Percentiles rank a stretch among this genome's conserved stretches.
Evolutionary conservation across 2,888 invertebrate species (phyloP).

Genomic region (Chrysodeixis includens): DNA sequence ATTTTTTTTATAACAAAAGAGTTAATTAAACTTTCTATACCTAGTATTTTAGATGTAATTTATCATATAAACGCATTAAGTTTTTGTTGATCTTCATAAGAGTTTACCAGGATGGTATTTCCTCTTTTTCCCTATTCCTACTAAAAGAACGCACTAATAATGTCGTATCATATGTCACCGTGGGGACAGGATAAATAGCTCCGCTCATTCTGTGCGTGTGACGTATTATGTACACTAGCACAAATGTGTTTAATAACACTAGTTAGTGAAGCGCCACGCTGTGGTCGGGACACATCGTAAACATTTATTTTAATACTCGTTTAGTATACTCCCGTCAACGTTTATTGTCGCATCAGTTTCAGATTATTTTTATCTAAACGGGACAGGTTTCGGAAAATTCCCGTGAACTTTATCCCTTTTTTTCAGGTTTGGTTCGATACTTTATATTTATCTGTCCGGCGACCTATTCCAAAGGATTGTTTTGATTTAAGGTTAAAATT

Average conservation of each 20-base stretch:
- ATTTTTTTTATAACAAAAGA: background rate
- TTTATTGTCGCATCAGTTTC: constrained; percentile 29
- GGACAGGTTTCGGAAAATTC: constrained; percentile 19
- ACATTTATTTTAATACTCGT: constrained; percentile 39
- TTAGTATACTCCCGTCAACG: constrained; percentile 27
- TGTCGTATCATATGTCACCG: constrained; percentile 21
- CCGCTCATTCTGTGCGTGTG: constrained; percentile 10
- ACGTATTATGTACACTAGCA: constrained; percentile 13
- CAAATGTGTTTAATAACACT: constrained; percentile 21
- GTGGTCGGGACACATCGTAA: constrained; percentile 35
- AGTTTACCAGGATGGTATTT: constrained; percentile 5
- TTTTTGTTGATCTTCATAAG: background rate
- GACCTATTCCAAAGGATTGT: background rate
- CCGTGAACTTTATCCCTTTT: constrained; percentile 14
- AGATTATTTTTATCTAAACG: constrained; percentile 43
- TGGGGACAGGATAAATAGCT: constrained; percentile 21
- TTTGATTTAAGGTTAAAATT: background rate
- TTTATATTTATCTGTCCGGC: background rate
- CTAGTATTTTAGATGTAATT: too few species aligned
- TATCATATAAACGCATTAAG: too few species aligned
- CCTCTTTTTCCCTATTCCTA: constrained; percentile 10
- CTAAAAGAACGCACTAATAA: constrained; percentile 30
- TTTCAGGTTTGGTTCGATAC: constrained; percentile 1
- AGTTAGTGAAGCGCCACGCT: constrained; percentile 10
- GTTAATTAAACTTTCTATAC: too few species aligned